phyloP scores from a whole-genome alignment of 2,888 invertebrate genomes.

The Notodonta ziczac region DNA sequence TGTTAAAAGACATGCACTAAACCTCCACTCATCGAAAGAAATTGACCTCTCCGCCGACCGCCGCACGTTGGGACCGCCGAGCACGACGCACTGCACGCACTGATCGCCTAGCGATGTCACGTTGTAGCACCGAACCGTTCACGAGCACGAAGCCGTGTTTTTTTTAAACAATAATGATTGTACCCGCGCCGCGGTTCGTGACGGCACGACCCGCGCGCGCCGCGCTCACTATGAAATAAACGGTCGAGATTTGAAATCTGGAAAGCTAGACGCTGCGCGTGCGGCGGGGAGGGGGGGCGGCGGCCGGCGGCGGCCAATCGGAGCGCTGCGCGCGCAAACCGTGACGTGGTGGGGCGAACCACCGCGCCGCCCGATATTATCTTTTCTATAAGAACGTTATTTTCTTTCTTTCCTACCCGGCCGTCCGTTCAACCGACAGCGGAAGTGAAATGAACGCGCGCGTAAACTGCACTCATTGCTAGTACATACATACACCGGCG shows the following conservation, averaged over 20 bases:
- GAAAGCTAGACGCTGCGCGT: constrained; percentile 80
- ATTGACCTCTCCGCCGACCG: constrained; percentile 71
- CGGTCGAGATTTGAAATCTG: constrained; percentile 85
- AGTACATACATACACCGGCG: constrained; percentile 1
- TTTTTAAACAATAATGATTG: constrained; percentile 58
- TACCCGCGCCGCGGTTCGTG: constrained; percentile 50
- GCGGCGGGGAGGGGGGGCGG: constrained; percentile 57
- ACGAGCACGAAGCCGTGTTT: constrained; percentile 76
- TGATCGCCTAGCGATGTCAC: constrained; percentile 76
- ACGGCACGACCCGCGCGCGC: constrained; percentile 62
- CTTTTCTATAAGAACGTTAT: constrained; percentile 79
- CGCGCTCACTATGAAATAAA: constrained; percentile 81
- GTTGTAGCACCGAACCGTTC: constrained; percentile 74
- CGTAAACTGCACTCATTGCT: constrained; percentile 66
- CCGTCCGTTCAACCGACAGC: constrained; percentile 79
- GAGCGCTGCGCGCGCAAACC: constrained; percentile 66
- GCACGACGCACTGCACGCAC: constrained; percentile 78
- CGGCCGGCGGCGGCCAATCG: constrained; percentile 59
- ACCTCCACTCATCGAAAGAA: constrained; percentile 90
- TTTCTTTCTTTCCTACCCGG: constrained; percentile 78
- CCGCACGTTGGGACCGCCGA: constrained; percentile 45
- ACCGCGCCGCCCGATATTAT: constrained; percentile 70
- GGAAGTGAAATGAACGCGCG: constrained; percentile 81
- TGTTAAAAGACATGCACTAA: constrained; percentile 87
- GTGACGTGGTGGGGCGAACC: constrained; percentile 66